Conservation (phyloP, 2,797 vertebrate species). For the Sciurus vulgaris region DNA sequence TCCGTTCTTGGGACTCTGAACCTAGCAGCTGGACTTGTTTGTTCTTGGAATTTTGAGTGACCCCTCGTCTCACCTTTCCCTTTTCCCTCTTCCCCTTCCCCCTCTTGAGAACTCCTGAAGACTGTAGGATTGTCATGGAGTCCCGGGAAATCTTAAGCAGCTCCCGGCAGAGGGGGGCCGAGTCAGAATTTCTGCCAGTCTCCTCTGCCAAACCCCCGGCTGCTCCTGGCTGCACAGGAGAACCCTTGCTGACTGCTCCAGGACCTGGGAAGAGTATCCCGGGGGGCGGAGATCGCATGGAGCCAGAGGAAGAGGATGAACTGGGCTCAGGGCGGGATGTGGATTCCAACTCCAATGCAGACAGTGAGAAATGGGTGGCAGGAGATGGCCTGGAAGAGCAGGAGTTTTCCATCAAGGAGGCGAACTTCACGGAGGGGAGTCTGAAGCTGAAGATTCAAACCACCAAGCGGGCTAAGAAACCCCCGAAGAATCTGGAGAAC, state of each 20-base stretch:
- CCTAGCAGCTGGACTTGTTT: constrained; percentile 66
- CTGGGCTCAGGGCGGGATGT: constrained; percentile 91
- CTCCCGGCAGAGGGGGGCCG: constrained; percentile 93
- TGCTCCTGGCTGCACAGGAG: constrained; percentile 82
- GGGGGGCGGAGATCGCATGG: constrained; percentile 92
- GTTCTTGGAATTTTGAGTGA: constrained; percentile 78
- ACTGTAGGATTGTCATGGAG: constrained; percentile 93
- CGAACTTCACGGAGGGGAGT: constrained; percentile 98
- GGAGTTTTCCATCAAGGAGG: constrained; percentile 99
- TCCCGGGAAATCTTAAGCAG: constrained; percentile 94
- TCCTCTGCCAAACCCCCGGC: constrained; percentile 86
- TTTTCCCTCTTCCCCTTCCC: constrained; percentile 56
- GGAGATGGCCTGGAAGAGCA: constrained; percentile 94
- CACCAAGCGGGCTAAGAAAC: constrained; percentile 98
- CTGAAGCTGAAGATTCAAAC: constrained; percentile 99
- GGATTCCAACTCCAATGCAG: constrained; percentile 92
- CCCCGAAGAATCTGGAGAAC: constrained; percentile 98
- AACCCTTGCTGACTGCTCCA: constrained; percentile 85
- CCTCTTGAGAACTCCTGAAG: constrained; percentile 82
- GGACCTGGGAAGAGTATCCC: constrained; percentile 90
- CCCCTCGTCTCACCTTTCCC: constrained; percentile 53
- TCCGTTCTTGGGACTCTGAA: constrained; percentile 80
- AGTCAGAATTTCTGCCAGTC: constrained; percentile 90
- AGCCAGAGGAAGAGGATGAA: constrained; percentile 94
- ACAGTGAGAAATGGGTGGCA: constrained; percentile 93